phyloP scores from a whole-genome alignment of 2,797 vertebrate species.

The Morelia viridis region DNA sequence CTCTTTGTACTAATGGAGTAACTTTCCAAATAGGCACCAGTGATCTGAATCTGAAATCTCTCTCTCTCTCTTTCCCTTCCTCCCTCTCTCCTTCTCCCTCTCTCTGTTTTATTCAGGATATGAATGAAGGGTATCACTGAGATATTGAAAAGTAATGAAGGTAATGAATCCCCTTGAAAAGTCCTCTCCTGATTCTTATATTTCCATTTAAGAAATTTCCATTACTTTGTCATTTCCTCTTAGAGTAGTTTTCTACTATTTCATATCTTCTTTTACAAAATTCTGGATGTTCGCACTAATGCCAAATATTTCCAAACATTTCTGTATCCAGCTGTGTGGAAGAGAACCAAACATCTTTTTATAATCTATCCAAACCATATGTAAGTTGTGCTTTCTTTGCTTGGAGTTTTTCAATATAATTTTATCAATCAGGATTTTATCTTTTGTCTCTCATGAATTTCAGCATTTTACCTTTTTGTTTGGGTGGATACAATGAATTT shows the following conservation, averaged over 20 bases:
- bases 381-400: background rate
- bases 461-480: background rate
- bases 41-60: background rate
- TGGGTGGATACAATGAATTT: background rate
- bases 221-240: background rate
- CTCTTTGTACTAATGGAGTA: background rate
- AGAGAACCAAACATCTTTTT: background rate
- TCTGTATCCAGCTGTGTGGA: too few species aligned
- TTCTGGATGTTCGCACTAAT: background rate
- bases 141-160: background rate
- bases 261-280: background rate
- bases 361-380: background rate
- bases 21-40: background rate
- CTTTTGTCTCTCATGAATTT: background rate
- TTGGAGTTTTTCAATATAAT: background rate
- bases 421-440: background rate
- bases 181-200: background rate
- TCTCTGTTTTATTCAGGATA: background rate
- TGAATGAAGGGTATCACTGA: background rate
- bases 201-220: background rate
- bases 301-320: background rate
- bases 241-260: background rate
- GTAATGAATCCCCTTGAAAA: background rate
- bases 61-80: background rate
- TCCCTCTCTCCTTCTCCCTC: background rate